Base-by-base conservation (phyloP, 2,888 invertebrate genomes). In the Caenorhabditis panamensis region DNA sequence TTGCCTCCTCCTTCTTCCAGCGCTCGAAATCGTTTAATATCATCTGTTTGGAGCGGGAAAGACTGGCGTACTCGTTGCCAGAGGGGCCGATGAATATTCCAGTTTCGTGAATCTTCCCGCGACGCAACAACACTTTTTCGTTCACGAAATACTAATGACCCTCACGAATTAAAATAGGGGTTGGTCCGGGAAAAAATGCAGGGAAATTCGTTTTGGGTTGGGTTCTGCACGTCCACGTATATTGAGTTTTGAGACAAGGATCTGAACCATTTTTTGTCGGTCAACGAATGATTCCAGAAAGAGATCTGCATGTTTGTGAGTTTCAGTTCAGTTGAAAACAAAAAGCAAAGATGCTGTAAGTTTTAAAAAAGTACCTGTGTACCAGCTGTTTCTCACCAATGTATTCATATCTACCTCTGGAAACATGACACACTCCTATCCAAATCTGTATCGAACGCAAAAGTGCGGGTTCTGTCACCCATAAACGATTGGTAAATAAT, bases 101-200 rank as follows among this genome's bases (percentile, higher is more conserved):
- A 75, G 66, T 75, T 66, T 66, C 16, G 36, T n/a, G 49, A 66
- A 58, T 66, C 41, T 61, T 61, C 53, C 26, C 20, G 18, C 53
- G 44, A 41, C 66, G 59, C 53, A 75, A 66, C 66, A 75, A 64
- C 37, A 26, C 47, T 51, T 71, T 58, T 69, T 61, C 66, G 66
- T 61, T 66, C 66, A 64, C 63, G 53, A 75, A 75, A 75, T 75
- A 75, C 75, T 75, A 75, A 75, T 75, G 66, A 75, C 26, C 66
- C 36, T 18, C 61, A 41, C 58, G 26, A 53, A 61, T 58, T 61
- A 51, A 31, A 75, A 66, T 75, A 51, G n/a, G 22, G 47, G 20
- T 26, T 51, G 41, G 56, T 66, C 37, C 20, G 18, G 28, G 58
- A 59, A 58, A 20, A 47, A 47, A 47, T 31, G 31, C n/a, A n/a